phyloP scores from a whole-genome alignment of 2,888 invertebrate genomes.

The Macaria notata region DNA sequence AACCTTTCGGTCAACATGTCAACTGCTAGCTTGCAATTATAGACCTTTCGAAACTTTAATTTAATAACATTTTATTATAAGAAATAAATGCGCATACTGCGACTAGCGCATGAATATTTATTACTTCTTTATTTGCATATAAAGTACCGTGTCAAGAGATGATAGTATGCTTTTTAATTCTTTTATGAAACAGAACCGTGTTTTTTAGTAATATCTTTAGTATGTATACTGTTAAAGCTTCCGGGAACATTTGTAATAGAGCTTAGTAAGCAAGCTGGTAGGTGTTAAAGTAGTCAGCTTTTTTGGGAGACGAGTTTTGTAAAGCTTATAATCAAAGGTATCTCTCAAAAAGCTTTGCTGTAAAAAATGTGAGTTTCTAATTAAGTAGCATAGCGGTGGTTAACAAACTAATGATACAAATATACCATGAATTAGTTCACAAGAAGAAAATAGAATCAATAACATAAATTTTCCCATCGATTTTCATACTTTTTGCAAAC shows the following conservation, averaged over 20 bases:
- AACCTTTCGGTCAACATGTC: slow-evolving; percentile 16
- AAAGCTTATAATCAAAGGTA: neutral
- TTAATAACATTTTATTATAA: slow-evolving; percentile 16
- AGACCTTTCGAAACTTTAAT: slow-evolving; percentile 12
- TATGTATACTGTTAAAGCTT: too few species aligned
- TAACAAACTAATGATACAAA: too few species aligned
- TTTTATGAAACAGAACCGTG: neutral
- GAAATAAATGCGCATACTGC: slow-evolving; percentile 19
- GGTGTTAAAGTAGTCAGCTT: neutral
- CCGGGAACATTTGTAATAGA: too few species aligned
- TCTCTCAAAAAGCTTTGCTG: too few species aligned
- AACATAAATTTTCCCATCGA: too few species aligned
- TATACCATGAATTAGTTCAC: too few species aligned
- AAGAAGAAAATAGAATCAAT: too few species aligned
- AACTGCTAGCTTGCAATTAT: slow-evolving; percentile 8
- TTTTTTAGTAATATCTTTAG: too few species aligned
- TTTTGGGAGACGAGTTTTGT: neutral
- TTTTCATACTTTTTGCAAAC: too few species aligned
- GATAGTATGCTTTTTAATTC: slow-evolving; percentile 36
- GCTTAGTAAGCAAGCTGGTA: too few species aligned
- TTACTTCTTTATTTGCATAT: slow-evolving; percentile 44
- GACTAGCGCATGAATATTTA: slow-evolving; percentile 42
- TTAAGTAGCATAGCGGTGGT: too few species aligned
- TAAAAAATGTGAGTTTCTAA: too few species aligned
- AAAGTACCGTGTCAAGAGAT: slow-evolving; percentile 41